phyloP scores from a whole-genome alignment of 2,113 vertebrate species.

The Coregonus clupeaformis region DNA sequence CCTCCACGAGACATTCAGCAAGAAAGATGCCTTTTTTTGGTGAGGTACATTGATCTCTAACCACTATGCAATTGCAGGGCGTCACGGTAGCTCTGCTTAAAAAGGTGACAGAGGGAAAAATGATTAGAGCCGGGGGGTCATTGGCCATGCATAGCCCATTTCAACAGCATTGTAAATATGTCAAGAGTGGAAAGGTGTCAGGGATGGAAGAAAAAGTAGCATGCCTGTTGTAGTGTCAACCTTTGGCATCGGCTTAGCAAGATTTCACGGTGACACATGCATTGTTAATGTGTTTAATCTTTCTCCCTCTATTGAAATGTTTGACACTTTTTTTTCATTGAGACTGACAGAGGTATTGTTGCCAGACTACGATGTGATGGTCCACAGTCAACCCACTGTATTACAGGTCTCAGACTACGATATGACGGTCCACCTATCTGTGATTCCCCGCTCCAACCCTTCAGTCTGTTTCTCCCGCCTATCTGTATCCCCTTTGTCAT shows the following conservation, averaged over 20 bases:
- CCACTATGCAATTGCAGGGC: conserved; percentile 68
- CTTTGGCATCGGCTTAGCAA: conserved; percentile 47
- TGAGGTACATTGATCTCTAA: conserved; percentile 65
- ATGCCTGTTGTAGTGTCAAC: conserved; percentile 49
- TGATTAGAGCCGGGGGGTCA: conserved; percentile 58
- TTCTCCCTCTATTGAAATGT: conserved; percentile 41
- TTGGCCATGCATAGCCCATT: conserved; percentile 40
- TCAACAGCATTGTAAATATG: conserved; percentile 56
- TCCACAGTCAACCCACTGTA: too few species aligned
- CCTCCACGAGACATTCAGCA: neutral
- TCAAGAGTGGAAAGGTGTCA: conserved; percentile 26
- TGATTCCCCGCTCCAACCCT: too few species aligned
- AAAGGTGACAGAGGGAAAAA: conserved; percentile 49
- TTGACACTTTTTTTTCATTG: conserved; percentile 64
- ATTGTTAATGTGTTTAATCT: conserved; percentile 63
- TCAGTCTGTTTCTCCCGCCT: too few species aligned
- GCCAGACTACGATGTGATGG: neutral
- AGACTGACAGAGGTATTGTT: conserved; percentile 63
- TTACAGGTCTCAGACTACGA: neutral
- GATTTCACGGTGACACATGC: conserved; percentile 52
- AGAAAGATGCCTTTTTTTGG: conserved; percentile 6
- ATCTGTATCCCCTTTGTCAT: too few species aligned
- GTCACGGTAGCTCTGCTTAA: conserved; percentile 57
- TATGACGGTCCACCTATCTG: too few species aligned
- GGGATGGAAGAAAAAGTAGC: conserved; percentile 9